These are phyloP conservation scores for Podocnemis expansa DNA, from an alignment of 2,113 vertebrate genomes.

Conservation along the genomic window DNA sequence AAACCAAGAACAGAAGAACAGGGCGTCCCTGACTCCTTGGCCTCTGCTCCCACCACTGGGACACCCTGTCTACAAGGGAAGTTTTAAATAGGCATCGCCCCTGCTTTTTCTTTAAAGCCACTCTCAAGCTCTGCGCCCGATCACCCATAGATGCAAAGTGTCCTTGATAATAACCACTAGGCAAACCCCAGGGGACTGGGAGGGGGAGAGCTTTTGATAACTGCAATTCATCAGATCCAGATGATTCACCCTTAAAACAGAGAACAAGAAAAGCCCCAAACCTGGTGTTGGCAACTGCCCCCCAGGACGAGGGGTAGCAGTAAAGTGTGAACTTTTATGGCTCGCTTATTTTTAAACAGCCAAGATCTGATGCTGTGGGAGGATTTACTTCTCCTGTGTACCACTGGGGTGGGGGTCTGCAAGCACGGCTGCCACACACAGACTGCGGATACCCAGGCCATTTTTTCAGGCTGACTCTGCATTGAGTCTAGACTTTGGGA, in stretches of 20 bases:
- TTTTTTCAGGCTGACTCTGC: neutral
- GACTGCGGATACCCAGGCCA: neutral
- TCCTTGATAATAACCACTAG: neutral
- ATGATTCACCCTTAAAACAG: neutral
- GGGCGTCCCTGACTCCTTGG: neutral
- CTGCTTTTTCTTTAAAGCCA: neutral
- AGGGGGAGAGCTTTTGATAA: neutral
- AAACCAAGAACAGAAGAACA: neutral
- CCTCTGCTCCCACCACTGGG: neutral
- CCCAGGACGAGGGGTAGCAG: neutral
- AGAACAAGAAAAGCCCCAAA: neutral
- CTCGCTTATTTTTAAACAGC: neutral
- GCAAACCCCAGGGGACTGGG: neutral
- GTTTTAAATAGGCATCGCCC: neutral
- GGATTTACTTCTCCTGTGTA: neutral
- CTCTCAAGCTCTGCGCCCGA: neutral
- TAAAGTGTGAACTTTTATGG: neutral
- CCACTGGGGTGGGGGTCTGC: neutral
- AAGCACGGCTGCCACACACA: neutral
- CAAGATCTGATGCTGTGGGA: neutral
- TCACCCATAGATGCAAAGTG: neutral
- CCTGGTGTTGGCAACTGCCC: neutral
- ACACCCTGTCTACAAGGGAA: neutral
- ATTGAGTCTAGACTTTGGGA: neutral
- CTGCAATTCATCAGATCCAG: neutral